A percentile compares a stretch with the other conserved stretches of the same genome.
Conservation (phyloP, 2,888 invertebrate species). For the Lepeophtheirus nordmannii region DNA sequence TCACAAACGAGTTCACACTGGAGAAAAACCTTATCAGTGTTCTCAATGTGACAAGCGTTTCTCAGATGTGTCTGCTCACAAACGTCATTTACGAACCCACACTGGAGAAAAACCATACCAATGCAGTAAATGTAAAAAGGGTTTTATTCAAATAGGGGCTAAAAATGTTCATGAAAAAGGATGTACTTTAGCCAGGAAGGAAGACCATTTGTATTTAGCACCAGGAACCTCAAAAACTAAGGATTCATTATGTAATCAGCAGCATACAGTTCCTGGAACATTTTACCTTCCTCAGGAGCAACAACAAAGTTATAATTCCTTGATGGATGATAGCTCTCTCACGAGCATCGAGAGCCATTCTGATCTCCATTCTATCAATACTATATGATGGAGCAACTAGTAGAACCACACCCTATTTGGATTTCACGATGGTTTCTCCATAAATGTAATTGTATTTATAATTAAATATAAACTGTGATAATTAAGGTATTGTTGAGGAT, state of each 20-base stretch:
- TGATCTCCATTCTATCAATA: neutral
- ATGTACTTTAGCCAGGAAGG: neutral
- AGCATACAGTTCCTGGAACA: neutral
- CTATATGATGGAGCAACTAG: no score
- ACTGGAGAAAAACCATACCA: slow-evolving; percentile 9
- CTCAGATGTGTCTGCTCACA: slow-evolving; percentile 11
- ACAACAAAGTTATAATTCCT: neutral
- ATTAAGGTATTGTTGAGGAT: no score
- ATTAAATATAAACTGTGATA: no score
- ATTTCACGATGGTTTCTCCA: no score
- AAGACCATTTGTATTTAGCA: neutral
- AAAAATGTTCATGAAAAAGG: slow-evolving; percentile 1
- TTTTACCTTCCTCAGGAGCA: neutral
- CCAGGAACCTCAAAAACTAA: neutral
- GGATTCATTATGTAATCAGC: neutral
- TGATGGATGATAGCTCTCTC: neutral
- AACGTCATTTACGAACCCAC: slow-evolving; percentile 12
- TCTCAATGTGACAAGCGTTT: slow-evolving; percentile 13
- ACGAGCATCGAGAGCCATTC: neutral
- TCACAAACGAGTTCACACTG: slow-evolving; percentile 6
- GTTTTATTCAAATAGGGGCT: slow-evolving; percentile 9
- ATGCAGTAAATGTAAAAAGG: slow-evolving; percentile 3
- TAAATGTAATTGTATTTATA: no score
- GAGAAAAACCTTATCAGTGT: slow-evolving; percentile 13
- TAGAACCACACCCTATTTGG: no score